A percentile compares a stretch with the other conserved stretches of the same genome.
Evolutionary conservation across 2,797 vertebrate species (phyloP).

Genomic region (Novumbra hubbsi): DNA sequence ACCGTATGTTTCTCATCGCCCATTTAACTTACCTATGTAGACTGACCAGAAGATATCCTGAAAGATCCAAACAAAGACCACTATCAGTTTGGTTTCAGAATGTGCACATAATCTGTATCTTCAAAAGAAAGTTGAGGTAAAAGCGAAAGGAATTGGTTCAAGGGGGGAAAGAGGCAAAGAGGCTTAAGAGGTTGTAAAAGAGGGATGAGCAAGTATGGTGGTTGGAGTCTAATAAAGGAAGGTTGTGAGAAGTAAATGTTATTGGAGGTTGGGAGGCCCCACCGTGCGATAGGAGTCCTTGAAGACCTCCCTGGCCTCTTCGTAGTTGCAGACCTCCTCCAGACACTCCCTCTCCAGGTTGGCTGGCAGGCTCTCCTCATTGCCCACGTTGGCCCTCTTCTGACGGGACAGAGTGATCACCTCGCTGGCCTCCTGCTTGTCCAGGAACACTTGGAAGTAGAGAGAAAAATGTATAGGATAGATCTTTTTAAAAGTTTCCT

Average conservation of each 20-base stretch:
- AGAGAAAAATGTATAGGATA: neutral
- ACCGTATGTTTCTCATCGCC: neutral
- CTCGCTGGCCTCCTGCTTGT: constrained; percentile 65
- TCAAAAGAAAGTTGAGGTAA: neutral
- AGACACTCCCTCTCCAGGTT: constrained; percentile 75
- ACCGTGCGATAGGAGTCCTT: constrained; percentile 78
- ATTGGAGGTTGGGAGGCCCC: constrained; percentile 28
- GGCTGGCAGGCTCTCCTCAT: constrained; percentile 34
- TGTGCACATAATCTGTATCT: neutral
- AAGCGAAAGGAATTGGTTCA: neutral
- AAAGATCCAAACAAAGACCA: constrained; percentile 32
- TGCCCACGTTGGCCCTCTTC: constrained; percentile 56
- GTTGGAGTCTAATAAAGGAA: neutral
- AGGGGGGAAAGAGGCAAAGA: neutral
- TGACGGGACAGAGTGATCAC: constrained; percentile 64
- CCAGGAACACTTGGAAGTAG: constrained; percentile 67
- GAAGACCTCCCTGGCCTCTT: constrained; percentile 74
- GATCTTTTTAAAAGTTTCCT: neutral
- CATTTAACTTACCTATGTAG: constrained; percentile 73
- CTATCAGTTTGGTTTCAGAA: neutral
- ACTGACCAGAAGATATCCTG: constrained; percentile 82
- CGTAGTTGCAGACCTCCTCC: constrained; percentile 76
- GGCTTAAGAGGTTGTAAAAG: neutral
- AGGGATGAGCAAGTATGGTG: neutral
- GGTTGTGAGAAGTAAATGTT: neutral